Conservation (phyloP, 2,888 invertebrate species). For the Chydorus sphaericus region DNA sequence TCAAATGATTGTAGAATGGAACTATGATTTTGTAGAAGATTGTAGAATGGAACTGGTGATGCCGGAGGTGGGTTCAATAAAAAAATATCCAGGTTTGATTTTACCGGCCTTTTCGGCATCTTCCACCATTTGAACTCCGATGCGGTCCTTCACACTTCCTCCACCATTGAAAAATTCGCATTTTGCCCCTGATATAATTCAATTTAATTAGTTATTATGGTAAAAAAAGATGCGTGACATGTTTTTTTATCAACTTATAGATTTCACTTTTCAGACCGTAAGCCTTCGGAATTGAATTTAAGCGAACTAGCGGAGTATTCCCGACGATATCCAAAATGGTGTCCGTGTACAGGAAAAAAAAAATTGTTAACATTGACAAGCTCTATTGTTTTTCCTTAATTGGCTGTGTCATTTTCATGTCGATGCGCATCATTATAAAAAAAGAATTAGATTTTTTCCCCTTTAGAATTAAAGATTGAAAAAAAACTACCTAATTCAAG, state of each 20-base stretch:
- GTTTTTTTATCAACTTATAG: slow-evolving; percentile 48
- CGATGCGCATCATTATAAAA: too few species aligned
- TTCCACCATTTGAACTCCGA: slow-evolving; percentile 40
- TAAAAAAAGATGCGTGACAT: not conserved
- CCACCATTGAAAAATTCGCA: slow-evolving; percentile 44
- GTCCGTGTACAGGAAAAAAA: too few species aligned
- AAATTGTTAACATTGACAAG: too few species aligned
- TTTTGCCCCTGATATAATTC: slow-evolving; percentile 34
- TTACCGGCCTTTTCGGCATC: slow-evolving; percentile 37
- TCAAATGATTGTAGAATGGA: too few species aligned
- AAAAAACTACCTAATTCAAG: too few species aligned
- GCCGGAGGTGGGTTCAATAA: slow-evolving; percentile 43
- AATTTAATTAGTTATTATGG: not conserved
- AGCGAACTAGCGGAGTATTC: slow-evolving; percentile 63
- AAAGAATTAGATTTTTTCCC: too few species aligned
- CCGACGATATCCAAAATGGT: slow-evolving; percentile 64
- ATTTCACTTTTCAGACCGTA: slow-evolving; percentile 71
- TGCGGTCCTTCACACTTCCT: slow-evolving; percentile 37
- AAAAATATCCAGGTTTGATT: slow-evolving; percentile 36
- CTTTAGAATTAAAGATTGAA: too few species aligned
- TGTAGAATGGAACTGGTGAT: slow-evolving; percentile 29
- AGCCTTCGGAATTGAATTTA: slow-evolving; percentile 55
- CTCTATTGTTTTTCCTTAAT: too few species aligned
- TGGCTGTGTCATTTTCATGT: too few species aligned
- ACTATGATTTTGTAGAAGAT: not conserved